These are phyloP conservation scores for Hyphantria cunea DNA, from an alignment of 1,140 invertebrate genomes.

Conservation along the genomic window DNA sequence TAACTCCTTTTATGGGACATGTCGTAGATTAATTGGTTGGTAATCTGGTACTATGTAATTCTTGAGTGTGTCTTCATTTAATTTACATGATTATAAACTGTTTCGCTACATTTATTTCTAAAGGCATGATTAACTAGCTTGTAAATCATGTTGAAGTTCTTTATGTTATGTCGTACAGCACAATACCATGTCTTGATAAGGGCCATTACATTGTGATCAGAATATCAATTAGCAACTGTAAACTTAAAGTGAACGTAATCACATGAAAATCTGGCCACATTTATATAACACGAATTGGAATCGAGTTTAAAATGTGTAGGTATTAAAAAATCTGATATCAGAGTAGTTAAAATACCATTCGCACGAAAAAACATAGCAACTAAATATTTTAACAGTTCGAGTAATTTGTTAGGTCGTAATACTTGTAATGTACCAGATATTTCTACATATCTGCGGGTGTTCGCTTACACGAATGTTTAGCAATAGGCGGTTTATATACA, in stretches of 20 bases:
- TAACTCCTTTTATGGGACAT: background rate
- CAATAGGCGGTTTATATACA: slow-evolving; percentile 26
- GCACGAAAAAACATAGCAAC: slow-evolving; percentile 11
- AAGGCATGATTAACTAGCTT: background rate
- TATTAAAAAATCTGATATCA: no score
- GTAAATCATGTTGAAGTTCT: background rate
- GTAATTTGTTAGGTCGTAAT: background rate
- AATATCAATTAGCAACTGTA: background rate
- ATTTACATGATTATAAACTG: slow-evolving; percentile 3
- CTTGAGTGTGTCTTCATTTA: slow-evolving; percentile 11
- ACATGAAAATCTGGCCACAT: background rate
- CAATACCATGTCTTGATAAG: background rate
- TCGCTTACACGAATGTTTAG: slow-evolving; percentile 24
- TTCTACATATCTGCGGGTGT: slow-evolving; percentile 22
- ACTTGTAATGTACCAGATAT: slow-evolving; percentile 2
- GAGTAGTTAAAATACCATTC: no score
- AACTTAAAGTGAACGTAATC: background rate
- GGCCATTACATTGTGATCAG: background rate
- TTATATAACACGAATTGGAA: background rate
- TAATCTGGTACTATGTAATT: slow-evolving; percentile 11
- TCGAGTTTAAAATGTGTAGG: background rate
- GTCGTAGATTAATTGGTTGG: background rate
- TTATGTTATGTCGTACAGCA: background rate
- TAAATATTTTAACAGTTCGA: slow-evolving; percentile 8
- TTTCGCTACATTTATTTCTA: slow-evolving; percentile 8